Evolutionary conservation across 2,888 invertebrate genomes (phyloP).

Genomic region (Drosophila bunnanda): DNA sequence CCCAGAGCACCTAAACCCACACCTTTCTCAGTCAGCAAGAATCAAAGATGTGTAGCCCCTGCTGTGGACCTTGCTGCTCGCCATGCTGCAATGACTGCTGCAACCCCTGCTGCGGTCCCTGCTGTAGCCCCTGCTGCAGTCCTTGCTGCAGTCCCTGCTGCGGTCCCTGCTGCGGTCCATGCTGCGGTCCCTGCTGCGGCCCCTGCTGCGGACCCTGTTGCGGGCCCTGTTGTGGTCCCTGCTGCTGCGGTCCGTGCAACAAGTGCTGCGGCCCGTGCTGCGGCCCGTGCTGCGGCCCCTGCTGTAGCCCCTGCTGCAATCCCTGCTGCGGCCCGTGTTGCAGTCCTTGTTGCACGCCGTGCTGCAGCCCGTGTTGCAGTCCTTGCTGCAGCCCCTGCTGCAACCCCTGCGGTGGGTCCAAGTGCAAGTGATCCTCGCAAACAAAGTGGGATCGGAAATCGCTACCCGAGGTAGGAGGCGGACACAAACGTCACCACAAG

Average conservation of each 20-base stretch:
- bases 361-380: conserved; percentile 46
- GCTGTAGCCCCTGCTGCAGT: conserved; percentile 47
- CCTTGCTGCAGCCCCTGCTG: conserved; percentile 25
- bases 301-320: conserved; percentile 51
- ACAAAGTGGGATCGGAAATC: background rate
- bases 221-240: conserved; percentile 44
- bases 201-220: conserved; percentile 55
- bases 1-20: too few species aligned
- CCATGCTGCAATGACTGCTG: conserved; percentile 44
- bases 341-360: conserved; percentile 33
- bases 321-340: conserved; percentile 41
- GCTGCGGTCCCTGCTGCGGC: conserved; percentile 30
- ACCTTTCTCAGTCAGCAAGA: conserved; percentile 15
- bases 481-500: conserved; percentile 31
- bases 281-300: conserved; percentile 35
- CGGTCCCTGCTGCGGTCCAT: conserved; percentile 39
- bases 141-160: conserved; percentile 45
- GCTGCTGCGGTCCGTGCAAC: conserved; percentile 17
- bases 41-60: conserved; percentile 65
- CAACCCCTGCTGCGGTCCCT: conserved; percentile 35
- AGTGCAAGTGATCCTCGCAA: conserved; percentile 43
- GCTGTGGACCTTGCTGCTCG: conserved; percentile 39
- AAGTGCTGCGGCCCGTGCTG: conserved; percentile 29
- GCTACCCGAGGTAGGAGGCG: conserved; percentile 6
- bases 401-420: conserved; percentile 37